These are phyloP conservation scores for Labeo rohita DNA, from an alignment of 2,113 vertebrate species.

Conservation along the genomic window DNA sequence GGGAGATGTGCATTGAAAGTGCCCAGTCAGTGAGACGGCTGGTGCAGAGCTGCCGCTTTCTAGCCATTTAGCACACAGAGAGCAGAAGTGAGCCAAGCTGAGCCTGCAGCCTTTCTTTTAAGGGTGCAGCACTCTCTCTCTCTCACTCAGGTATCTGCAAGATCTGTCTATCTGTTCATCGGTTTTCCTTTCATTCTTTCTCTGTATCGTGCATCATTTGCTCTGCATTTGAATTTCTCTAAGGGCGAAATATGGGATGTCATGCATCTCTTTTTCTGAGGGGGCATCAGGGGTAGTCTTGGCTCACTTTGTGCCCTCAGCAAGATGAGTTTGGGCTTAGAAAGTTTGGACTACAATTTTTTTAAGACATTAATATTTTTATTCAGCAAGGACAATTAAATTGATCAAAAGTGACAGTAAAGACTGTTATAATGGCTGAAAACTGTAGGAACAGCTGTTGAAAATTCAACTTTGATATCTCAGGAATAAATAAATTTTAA, in stretches of 20 bases:
- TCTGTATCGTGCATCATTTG: background rate
- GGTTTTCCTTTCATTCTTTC: conserved; percentile 3
- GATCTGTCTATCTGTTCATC: conserved; percentile 2
- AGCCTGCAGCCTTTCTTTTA: conserved; percentile 44
- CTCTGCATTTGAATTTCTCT: background rate
- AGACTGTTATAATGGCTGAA: too few species aligned
- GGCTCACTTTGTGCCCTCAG: background rate
- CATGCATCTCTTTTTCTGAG: background rate
- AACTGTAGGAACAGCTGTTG: too few species aligned
- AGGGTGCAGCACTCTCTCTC: conserved; percentile 20
- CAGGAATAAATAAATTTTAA: too few species aligned
- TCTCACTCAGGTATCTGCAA: conserved; percentile 18
- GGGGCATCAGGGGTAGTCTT: background rate
- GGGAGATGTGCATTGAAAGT: conserved; percentile 49
- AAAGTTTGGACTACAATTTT: background rate
- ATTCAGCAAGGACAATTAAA: background rate
- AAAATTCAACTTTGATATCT: too few species aligned
- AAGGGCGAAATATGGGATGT: background rate
- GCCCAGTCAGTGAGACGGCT: conserved; percentile 48
- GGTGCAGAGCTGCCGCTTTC: conserved; percentile 44
- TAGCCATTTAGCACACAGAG: conserved; percentile 46
- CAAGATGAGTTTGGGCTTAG: background rate
- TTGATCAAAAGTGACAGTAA: background rate
- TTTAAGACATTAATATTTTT: background rate
- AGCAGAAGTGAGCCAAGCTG: conserved; percentile 33